Evolutionary conservation across 2,113 vertebrate genomes (phyloP).

Genomic region (Pardalotus punctatus): DNA sequence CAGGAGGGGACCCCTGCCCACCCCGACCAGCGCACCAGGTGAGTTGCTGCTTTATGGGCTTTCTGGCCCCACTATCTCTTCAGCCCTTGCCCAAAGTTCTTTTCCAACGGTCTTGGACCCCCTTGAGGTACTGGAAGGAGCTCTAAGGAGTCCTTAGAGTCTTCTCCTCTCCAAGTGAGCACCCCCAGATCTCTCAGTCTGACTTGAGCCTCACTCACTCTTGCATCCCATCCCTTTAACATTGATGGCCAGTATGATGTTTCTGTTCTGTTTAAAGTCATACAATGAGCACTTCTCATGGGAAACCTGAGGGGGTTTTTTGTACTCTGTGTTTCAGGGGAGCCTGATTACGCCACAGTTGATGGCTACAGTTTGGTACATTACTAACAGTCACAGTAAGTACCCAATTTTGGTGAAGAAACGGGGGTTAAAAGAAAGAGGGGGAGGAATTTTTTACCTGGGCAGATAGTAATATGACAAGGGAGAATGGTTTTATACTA

Average conservation of each 20-base stretch:
- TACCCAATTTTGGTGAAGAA: neutral
- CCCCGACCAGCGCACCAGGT: slow-evolving; percentile 65
- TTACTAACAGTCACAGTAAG: slow-evolving; percentile 65
- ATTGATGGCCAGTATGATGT: neutral
- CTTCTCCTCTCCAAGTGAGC: neutral
- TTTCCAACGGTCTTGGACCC: neutral
- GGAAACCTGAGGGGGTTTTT: neutral
- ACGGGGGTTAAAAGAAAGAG: neutral
- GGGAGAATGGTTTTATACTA: neutral
- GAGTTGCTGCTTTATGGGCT: neutral
- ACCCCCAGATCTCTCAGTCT: neutral
- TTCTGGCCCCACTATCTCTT: neutral
- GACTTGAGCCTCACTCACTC: neutral
- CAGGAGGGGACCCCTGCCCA: slow-evolving; percentile 82
- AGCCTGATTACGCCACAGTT: slow-evolving; percentile 64
- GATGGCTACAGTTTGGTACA: slow-evolving; percentile 71
- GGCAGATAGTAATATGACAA: neutral
- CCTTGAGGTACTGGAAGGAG: neutral
- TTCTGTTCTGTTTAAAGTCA: neutral
- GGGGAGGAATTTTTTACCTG: neutral
- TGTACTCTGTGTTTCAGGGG: slow-evolving; percentile 48
- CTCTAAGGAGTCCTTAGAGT: neutral
- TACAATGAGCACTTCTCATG: neutral
- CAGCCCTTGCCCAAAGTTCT: neutral
- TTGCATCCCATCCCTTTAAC: neutral